Base-by-base conservation (phyloP, 1,140 invertebrate species). In the Brachionus rotundiformis region DNA sequence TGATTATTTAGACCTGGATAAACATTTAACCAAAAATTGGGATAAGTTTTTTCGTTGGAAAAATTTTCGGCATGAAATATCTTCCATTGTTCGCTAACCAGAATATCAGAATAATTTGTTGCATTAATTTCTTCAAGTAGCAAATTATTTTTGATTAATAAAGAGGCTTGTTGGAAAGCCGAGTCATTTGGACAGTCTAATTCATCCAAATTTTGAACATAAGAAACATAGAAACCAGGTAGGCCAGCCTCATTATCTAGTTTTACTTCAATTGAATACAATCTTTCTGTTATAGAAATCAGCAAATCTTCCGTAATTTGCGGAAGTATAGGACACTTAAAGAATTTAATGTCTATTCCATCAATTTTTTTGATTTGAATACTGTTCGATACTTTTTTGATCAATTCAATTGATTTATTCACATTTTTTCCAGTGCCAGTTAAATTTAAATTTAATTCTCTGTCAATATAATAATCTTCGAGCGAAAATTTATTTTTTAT, bases 81-180 rank as follows among this genome's bases (percentile, higher is more conserved):
- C 44, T 73, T 73, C 68, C 68, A 73, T 41, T 73, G 41, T 25
- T 73, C 68, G n/a, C 10, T 23, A 44, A 73, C 23, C 7, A 73
- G 8, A 19, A 73, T 8, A 41, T 73, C 23, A 23, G 68, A 73
- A 44, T 41, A 73, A 8, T 27, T 73, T 3, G 68, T 73, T 2
- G 44, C 39, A 25, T 73, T 39, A 6, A 73, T 73, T 44, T 73
- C 68, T 41, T 25, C 16, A 44, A 25, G 19, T 23, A 13, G 7
- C 13, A 73, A 23, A 11, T 73, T 73, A 2, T 44, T 13, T 73
- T 73, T 44, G 8, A 73, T 41, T 44, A 73, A 73, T 44, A 0
- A 2, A 25, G 33, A 41, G 3, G 39, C 39, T 73, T 73, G 68
- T 16, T 73, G 33, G 19, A 41, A 73, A 3, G n/a, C 68, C 7